phyloP scores from a whole-genome alignment of 1,140 invertebrate genomes.

The Leucophenga varia region DNA sequence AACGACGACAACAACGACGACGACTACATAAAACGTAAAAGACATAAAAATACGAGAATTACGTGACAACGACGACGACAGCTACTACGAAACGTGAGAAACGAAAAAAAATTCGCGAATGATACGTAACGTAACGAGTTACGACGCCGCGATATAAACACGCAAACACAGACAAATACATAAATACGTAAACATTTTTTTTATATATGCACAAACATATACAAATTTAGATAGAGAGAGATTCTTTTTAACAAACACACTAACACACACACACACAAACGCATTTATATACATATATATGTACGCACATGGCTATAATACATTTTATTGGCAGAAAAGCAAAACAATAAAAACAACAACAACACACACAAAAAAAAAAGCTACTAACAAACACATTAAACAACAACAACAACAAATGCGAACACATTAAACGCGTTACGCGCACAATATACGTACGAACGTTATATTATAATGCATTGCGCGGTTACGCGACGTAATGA shows the following conservation, averaged over 20 bases:
- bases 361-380: neutral
- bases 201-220: neutral
- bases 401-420: constrained; percentile 1
- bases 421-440: no score
- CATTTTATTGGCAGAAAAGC: neutral
- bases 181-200: neutral
- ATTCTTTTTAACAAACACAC: constrained; percentile 11
- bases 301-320: constrained; percentile 1
- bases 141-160: neutral
- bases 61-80: constrained; percentile 1
- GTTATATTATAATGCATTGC: no score
- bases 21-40: constrained; percentile 2
- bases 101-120: constrained; percentile 17
- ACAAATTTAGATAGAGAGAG: constrained; percentile 8
- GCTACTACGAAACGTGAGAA: constrained; percentile 4
- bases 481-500: neutral
- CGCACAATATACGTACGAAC: no score
- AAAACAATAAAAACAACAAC: neutral
- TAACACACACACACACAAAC: constrained; percentile 12
- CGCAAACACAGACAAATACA: neutral
- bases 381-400: neutral
- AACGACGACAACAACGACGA: constrained; percentile 2
- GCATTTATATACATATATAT: constrained; percentile 10
- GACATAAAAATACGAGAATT: neutral
- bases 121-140: constrained; percentile 23